Evolutionary conservation across 2,113 vertebrate species (phyloP).

Genomic region (Coryphaenoides rupestris): DNA sequence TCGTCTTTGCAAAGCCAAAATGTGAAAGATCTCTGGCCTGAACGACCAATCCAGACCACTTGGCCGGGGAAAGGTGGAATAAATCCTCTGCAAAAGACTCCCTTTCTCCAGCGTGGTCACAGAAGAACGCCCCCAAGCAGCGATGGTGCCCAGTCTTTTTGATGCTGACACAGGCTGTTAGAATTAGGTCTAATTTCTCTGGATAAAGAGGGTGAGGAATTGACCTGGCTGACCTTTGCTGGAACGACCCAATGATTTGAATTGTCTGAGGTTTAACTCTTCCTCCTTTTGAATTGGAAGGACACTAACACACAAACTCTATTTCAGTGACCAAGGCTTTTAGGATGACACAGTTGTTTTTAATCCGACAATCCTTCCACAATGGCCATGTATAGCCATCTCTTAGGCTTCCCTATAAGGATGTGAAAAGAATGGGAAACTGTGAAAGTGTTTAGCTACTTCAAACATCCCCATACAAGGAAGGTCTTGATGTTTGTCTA

Average conservation of each 20-base stretch:
- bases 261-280: constrained; percentile 22
- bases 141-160: constrained; percentile 44
- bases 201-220: constrained; percentile 50
- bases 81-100: constrained; percentile 46
- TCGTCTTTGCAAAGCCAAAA: not conserved
- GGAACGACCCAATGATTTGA: constrained; percentile 37
- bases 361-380: too few species aligned
- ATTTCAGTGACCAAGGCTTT: too few species aligned
- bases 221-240: constrained; percentile 25
- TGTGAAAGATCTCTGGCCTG: constrained; percentile 3
- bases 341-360: too few species aligned
- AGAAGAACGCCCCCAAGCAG: constrained; percentile 44
- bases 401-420: too few species aligned
- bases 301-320: not conserved
- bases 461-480: not conserved
- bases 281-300: not conserved
- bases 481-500: constrained; percentile 36
- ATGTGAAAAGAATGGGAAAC: too few species aligned
- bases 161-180: constrained; percentile 49
- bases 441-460: too few species aligned
- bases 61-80: constrained; percentile 25
- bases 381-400: too few species aligned
- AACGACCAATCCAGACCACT: constrained; percentile 21
- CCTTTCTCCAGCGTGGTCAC: constrained; percentile 42
- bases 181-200: constrained; percentile 41